phyloP scores from a whole-genome alignment of 2,888 invertebrate genomes.

The Acanthococcus lagerstroemiae region DNA sequence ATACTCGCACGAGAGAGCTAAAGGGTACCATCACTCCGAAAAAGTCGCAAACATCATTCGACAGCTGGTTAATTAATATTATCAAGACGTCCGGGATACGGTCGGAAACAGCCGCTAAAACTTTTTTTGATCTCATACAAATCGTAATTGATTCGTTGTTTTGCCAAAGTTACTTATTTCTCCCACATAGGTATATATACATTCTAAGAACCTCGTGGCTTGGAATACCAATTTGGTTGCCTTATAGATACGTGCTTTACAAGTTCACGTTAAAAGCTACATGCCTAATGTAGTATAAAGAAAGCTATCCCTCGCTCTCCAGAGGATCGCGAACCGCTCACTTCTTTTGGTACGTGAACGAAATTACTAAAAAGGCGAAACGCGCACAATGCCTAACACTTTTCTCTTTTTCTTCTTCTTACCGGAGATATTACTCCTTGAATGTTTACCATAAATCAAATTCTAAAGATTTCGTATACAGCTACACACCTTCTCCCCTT shows the following conservation, averaged over 20 bases:
- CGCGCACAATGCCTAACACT: neutral
- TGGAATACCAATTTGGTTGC: neutral
- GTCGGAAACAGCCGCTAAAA: too few relatives aligned
- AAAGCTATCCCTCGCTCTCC: neutral
- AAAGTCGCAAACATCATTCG: too few relatives aligned
- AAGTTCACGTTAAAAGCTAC: neutral
- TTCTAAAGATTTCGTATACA: neutral
- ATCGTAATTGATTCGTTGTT: neutral
- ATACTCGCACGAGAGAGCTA: too few relatives aligned
- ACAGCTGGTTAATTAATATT: too few relatives aligned
- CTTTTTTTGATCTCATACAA: neutral
- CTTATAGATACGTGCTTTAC: neutral
- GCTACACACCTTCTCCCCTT: too few relatives aligned
- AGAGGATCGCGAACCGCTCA: neutral
- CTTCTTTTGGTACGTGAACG: neutral
- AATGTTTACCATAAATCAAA: constrained; percentile 1
- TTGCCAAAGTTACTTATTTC: neutral
- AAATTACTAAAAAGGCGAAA: neutral
- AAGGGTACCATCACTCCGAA: too few relatives aligned
- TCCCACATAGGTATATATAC: neutral
- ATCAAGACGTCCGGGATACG: too few relatives aligned
- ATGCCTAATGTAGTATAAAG: constrained; percentile 3
- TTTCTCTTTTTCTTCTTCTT: neutral
- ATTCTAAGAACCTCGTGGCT: too few relatives aligned
- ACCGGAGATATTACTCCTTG: neutral